Percentiles rank a stretch among this genome's conserved stretches.
These are phyloP conservation scores for Spongia lamella DNA, from an alignment of 37 sponge, comb jelly and placozoan species.

Conservation along the genomic window DNA sequence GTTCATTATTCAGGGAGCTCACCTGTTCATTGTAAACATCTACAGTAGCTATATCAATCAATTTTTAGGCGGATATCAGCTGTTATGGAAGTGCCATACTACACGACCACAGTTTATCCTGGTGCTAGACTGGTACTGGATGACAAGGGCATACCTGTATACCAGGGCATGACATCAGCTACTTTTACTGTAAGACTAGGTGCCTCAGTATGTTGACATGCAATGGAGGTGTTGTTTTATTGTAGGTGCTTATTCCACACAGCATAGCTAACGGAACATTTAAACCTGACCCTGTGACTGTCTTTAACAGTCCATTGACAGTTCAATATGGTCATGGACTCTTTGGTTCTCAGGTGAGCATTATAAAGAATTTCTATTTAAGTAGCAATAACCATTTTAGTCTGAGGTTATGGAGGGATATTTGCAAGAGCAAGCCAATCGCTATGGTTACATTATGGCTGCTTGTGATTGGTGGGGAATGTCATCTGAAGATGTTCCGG, in stretches of 20 bases:
- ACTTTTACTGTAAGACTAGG: constrained; percentile 42
- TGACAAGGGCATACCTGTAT: constrained; percentile 57
- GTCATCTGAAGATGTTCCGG: constrained; percentile 45
- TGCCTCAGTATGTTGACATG: neutral
- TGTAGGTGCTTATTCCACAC: constrained; percentile 61
- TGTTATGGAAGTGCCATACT: constrained; percentile 50
- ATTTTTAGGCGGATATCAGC: constrained; percentile 31
- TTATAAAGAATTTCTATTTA: neutral
- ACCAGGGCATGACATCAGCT: constrained; percentile 41
- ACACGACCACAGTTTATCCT: constrained; percentile 48
- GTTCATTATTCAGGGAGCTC: too few relatives aligned
- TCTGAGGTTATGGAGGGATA: constrained; percentile 62
- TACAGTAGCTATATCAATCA: too few relatives aligned
- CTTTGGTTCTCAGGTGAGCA: constrained; percentile 58
- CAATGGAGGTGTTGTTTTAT: too few relatives aligned
- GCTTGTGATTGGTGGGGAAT: constrained; percentile 85
- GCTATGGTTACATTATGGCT: constrained; percentile 62
- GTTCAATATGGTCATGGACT: constrained; percentile 83
- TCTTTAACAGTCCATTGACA: constrained; percentile 1
- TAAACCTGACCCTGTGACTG: neutral
- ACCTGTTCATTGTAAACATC: too few relatives aligned
- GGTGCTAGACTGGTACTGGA: constrained; percentile 64
- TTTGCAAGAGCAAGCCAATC: constrained; percentile 61
- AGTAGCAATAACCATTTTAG: constrained; percentile 2
- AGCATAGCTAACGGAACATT: constrained; percentile 59